phyloP scores from a whole-genome alignment of 2,113 vertebrate genomes.

The Hystrix cristata region DNA sequence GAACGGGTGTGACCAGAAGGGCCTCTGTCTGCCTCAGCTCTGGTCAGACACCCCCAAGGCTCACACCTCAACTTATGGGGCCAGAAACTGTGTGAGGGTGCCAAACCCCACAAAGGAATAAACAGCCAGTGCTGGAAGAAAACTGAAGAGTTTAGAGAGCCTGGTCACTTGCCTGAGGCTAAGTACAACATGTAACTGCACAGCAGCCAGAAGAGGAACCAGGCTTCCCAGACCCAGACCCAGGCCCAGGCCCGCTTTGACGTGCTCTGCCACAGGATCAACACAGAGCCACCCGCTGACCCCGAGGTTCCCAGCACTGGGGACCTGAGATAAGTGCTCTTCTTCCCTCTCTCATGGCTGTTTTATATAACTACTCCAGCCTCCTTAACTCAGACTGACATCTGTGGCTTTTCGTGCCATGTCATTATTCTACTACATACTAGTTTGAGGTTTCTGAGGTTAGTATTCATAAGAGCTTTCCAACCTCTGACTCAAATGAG shows the following conservation, averaged over 20 bases:
- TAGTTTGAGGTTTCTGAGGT: constrained; percentile 75
- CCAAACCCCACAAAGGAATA: constrained; percentile 30
- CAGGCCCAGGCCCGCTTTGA: not conserved
- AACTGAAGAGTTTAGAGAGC: not conserved
- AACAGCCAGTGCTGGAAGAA: constrained; percentile 15
- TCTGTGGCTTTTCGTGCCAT: constrained; percentile 18
- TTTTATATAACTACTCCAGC: not conserved
- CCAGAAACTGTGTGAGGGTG: not conserved
- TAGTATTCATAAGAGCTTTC: constrained; percentile 61
- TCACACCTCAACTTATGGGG: not conserved
- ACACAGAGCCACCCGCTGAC: not conserved
- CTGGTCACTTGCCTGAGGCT: constrained; percentile 28
- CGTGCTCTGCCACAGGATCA: not conserved
- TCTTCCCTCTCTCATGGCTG: not conserved
- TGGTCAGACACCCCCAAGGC: not conserved
- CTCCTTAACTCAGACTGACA: constrained; percentile 75
- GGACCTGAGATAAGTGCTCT: not conserved
- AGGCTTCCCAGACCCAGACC: not conserved
- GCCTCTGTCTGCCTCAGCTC: not conserved
- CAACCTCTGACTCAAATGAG: constrained; percentile 61
- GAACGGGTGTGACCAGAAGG: not conserved
- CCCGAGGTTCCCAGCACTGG: not conserved
- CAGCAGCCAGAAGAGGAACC: not conserved
- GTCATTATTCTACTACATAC: constrained; percentile 63
- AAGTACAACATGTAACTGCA: constrained; percentile 4